Base-by-base conservation (phyloP, 2,797 vertebrate species). In the Chaenodraco wilsoni region DNA sequence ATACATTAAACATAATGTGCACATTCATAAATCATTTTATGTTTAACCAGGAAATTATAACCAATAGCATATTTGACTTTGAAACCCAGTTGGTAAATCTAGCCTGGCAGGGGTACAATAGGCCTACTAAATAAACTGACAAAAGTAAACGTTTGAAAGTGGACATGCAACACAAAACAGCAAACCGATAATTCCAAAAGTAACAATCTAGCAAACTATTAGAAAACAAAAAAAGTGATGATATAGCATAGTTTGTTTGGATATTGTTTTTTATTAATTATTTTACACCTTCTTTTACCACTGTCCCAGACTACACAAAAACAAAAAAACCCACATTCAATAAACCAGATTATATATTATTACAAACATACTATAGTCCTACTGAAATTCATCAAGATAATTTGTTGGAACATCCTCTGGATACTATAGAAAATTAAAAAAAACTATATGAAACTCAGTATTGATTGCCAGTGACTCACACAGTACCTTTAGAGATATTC, bases 401-500 rank as follows among this genome's bases (percentile, higher is more conserved):
- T 61, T 5, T 50, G 16, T 2, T 19, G 23, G 0, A 12, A 59
- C 12, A 4, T 61, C 55, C 5, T 23, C n/a, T 23, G 57, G 44
- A 15, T 51, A 3, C 17, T 9, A 19, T 12, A 14, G 5, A 5
- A 55, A 65, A 45, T 10, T 13, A 21, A 37, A 33, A 9, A 9
- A 9, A 37, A 9, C 17, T 33, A 60, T 33, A 60, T 56, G 15
- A 65, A 41, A 23, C 19, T 37, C 9, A 23, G 9, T 60, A 76
- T 51, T 9, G 49, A 74, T 65, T 68, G 19, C 19, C 19, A 15
- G 17, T 60, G 33, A 76, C 19, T 54, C 45, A 54, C 66, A 56
- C 16, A 68, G 56, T 43, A 65, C 5, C 12, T 65, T 11, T 55
- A 51, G 48, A 72, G 23, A 49, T 21, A 76, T 66, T 70, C 62